A percentile compares a stretch with the other conserved stretches of the same genome.
phyloP scores from a whole-genome alignment of 2,113 vertebrate species.

The Camelus bactrianus region DNA sequence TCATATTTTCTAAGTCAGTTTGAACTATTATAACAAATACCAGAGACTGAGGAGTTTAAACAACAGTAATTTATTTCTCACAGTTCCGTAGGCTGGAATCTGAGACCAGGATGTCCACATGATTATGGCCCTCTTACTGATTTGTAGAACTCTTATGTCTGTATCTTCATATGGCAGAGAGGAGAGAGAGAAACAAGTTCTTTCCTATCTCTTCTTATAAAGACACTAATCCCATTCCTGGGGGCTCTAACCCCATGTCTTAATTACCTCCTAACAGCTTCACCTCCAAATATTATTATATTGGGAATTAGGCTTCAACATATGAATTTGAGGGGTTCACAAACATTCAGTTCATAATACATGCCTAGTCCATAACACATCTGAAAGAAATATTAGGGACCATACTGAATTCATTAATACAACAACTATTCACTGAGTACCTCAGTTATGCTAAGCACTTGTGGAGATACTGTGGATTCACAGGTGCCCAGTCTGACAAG shows the following conservation, averaged over 20 bases:
- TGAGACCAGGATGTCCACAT: background rate
- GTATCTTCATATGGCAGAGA: background rate
- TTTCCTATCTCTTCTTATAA: background rate
- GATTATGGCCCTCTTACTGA: background rate
- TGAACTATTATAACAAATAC: background rate
- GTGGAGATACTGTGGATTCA: background rate
- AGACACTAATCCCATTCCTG: background rate
- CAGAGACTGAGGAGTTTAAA: too few relatives aligned
- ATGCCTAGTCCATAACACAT: background rate
- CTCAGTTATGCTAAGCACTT: background rate
- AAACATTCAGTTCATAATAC: background rate
- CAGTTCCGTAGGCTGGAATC: background rate
- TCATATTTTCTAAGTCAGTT: background rate
- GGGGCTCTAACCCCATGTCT: background rate
- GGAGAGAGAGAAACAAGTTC: background rate
- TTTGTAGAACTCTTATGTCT: background rate
- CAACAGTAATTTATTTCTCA: too few relatives aligned
- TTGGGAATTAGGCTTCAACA: background rate
- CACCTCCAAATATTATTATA: background rate
- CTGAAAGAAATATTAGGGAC: background rate
- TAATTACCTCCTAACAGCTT: background rate
- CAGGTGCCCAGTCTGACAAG: background rate
- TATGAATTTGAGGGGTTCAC: too few relatives aligned
- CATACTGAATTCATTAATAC: background rate
- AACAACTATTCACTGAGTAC: background rate